phyloP scores from a whole-genome alignment of 2,888 invertebrate species.

The Bellardia bayeri region DNA sequence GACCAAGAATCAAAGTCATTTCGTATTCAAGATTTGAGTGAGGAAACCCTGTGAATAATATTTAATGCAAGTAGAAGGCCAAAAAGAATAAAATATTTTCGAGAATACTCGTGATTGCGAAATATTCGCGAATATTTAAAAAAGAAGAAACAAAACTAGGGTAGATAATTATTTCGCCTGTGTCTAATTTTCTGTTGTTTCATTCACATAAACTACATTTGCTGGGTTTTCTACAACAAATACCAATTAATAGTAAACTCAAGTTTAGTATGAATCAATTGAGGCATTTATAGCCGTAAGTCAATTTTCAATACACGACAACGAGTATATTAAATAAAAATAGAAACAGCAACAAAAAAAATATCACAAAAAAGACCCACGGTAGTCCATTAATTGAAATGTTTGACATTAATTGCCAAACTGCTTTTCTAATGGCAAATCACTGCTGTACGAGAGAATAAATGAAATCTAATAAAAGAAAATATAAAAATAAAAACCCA shows the following conservation, averaged over 20 bases:
- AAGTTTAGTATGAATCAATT: conserved; percentile 61
- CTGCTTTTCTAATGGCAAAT: conserved; percentile 60
- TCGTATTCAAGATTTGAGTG: background rate
- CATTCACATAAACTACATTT: background rate
- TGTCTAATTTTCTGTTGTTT: background rate
- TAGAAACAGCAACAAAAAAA: background rate
- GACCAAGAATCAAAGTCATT: conserved; percentile 39
- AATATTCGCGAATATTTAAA: no score
- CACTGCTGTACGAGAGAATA: background rate
- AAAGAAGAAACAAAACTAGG: no score
- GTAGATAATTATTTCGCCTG: no score
- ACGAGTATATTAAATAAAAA: conserved; percentile 58
- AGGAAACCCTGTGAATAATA: background rate
- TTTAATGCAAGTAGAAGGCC: background rate
- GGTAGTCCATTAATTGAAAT: conserved; percentile 73
- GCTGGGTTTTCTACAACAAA: conserved; percentile 25
- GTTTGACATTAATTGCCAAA: conserved; percentile 74
- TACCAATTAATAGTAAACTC: conserved; percentile 53
- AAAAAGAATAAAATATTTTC: no score
- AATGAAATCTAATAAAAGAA: background rate
- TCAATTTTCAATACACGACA: conserved; percentile 57
- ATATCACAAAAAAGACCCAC: conserved; percentile 42
- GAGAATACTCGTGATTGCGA: no score
- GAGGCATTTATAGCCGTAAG: conserved; percentile 58
- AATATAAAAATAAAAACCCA: conserved; percentile 16